Evolutionary conservation across 2,888 invertebrate species (phyloP).

Genomic region (Phania funesta): DNA sequence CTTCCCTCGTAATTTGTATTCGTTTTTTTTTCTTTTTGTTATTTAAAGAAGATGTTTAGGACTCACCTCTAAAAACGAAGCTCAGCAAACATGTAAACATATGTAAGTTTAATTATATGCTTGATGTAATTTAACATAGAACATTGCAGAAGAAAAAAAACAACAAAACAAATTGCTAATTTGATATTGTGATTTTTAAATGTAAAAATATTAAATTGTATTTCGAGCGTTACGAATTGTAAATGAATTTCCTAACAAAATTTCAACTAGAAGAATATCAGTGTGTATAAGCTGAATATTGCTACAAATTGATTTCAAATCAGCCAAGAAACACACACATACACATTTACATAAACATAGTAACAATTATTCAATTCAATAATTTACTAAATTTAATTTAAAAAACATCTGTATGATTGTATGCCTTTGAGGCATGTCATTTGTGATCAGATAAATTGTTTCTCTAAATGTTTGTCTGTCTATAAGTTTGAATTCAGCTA

Average conservation of each 20-base stretch:
- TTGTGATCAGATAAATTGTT: constrained; percentile 66
- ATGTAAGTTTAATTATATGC: constrained; percentile 64
- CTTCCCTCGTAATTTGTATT: too few relatives aligned
- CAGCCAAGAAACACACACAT: background rate
- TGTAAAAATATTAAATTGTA: constrained; percentile 35
- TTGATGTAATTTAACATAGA: constrained; percentile 54
- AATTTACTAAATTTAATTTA: too few relatives aligned
- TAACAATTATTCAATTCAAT: background rate
- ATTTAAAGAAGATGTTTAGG: constrained; percentile 47
- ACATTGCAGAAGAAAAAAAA: constrained; percentile 21
- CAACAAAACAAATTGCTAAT: constrained; percentile 53
- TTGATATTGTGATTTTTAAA: constrained; percentile 60
- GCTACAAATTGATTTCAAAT: constrained; percentile 39
- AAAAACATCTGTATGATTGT: constrained; percentile 26
- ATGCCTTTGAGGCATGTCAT: constrained; percentile 63
- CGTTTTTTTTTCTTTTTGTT: background rate
- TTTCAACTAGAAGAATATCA: constrained; percentile 11
- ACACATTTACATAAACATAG: background rate
- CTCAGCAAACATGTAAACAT: constrained; percentile 38
- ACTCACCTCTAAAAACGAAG: constrained; percentile 34
- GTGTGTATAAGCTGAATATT: background rate
- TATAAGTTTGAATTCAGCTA: constrained; percentile 33
- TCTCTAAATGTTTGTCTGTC: constrained; percentile 18
- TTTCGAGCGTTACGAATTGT: constrained; percentile 49
- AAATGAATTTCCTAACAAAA: constrained; percentile 52